A percentile compares a stretch with the other conserved stretches of the same genome.
Evolutionary conservation across 2,113 vertebrate species (phyloP).

Genomic region (Myiopsitta monachus): DNA sequence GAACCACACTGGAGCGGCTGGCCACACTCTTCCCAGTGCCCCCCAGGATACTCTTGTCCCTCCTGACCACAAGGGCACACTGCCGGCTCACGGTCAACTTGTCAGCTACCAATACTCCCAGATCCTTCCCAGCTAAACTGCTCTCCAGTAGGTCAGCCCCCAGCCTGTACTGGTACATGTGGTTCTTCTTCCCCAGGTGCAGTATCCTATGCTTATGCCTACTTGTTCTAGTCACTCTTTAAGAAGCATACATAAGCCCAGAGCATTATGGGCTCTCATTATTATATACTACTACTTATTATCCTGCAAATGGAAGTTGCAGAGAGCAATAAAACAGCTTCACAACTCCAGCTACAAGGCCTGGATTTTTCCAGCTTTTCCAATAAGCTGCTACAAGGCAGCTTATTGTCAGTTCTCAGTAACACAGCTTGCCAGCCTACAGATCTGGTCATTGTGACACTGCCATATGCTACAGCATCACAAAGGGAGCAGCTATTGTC

Average conservation of each 20-base stretch:
- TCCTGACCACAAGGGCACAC: background rate
- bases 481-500: background rate
- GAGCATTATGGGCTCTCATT: background rate
- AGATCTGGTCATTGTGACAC: background rate
- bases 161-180: background rate
- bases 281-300: background rate
- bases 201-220: background rate
- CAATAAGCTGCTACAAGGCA: background rate
- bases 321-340: background rate
- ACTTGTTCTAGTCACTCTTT: background rate
- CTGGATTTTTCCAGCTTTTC: background rate
- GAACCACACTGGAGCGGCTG: background rate
- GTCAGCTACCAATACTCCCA: background rate
- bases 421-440: background rate
- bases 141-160: background rate
- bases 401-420: background rate
- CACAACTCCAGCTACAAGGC: background rate
- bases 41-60: background rate
- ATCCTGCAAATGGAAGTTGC: background rate
- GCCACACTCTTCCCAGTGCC: background rate
- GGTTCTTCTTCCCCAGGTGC: background rate
- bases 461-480: background rate
- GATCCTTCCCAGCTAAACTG: background rate
- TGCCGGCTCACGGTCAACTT: background rate
- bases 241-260: background rate